phyloP scores from a whole-genome alignment of 2,888 invertebrate genomes.

The Parelbella ahira region DNA sequence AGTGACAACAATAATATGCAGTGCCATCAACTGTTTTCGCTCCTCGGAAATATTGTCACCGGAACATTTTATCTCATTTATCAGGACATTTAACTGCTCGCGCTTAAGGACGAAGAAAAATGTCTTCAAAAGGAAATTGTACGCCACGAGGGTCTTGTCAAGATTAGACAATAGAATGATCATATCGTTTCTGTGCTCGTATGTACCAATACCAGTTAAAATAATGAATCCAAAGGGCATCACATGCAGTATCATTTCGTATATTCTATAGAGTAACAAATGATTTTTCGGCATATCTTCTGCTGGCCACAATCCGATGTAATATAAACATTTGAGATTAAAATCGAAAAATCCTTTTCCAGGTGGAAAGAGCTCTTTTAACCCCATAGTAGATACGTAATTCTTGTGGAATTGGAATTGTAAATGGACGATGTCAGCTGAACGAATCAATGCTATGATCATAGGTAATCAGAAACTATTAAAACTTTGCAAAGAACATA shows the following conservation, averaged over 20 bases:
- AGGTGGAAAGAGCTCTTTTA: slow-evolving; percentile 13
- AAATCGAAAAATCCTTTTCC: slow-evolving; percentile 48
- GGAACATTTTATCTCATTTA: slow-evolving; percentile 49
- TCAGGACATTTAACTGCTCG: slow-evolving; percentile 40
- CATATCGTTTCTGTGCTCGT: slow-evolving; percentile 39
- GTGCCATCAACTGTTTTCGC: slow-evolving; percentile 45
- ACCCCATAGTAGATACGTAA: slow-evolving; percentile 21
- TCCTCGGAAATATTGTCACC: slow-evolving; percentile 48
- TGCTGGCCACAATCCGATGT: slow-evolving; percentile 58
- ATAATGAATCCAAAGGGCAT: slow-evolving; percentile 42
- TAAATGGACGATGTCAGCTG: slow-evolving; percentile 10
- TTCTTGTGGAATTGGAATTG: too few relatives aligned
- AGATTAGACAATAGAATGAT: slow-evolving; percentile 45
- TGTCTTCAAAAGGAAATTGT: slow-evolving; percentile 54
- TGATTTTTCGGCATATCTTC: slow-evolving; percentile 37
- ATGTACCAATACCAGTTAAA: slow-evolving; percentile 47
- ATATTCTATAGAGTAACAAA: slow-evolving; percentile 43
- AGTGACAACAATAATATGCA: slow-evolving; percentile 41
- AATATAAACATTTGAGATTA: slow-evolving; percentile 53
- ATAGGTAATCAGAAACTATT: slow-evolving; percentile 8
- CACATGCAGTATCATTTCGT: slow-evolving; percentile 41
- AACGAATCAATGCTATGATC: neutral
- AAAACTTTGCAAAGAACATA: slow-evolving; percentile 8
- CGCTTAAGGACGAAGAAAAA: slow-evolving; percentile 46
- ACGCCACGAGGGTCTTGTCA: slow-evolving; percentile 50